Conservation (phyloP, 2,888 invertebrate species). For the Noctuana brunneofusca region DNA sequence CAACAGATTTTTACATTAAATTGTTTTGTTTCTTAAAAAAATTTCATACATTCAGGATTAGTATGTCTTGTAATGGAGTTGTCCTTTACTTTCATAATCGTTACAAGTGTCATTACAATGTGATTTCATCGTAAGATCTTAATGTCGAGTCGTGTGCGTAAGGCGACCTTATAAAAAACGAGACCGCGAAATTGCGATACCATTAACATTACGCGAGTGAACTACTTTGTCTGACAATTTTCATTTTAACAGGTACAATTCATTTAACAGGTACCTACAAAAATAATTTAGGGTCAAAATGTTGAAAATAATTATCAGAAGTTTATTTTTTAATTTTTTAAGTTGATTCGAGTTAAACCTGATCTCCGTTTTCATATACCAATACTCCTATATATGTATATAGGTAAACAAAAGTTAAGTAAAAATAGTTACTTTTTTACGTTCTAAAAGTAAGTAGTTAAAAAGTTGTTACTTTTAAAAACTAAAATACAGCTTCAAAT, state of each 20-base stretch:
- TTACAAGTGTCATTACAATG: conserved; percentile 9
- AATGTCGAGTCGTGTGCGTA: conserved; percentile 3
- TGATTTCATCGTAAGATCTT: conserved; percentile 15
- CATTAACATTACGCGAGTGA: background rate
- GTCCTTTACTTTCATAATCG: conserved; percentile 19
- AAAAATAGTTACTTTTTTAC: no score
- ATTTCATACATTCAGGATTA: background rate
- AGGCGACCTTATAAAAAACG: conserved; percentile 18
- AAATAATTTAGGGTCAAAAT: background rate
- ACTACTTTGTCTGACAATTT: background rate
- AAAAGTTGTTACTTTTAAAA: no score
- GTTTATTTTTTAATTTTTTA: no score
- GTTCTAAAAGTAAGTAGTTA: no score
- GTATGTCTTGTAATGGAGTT: conserved; percentile 4
- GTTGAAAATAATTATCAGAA: no score
- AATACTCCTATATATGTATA: no score
- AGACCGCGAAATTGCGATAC: background rate
- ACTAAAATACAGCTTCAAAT: no score
- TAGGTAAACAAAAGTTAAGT: no score
- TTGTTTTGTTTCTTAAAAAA: background rate
- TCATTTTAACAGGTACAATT: background rate
- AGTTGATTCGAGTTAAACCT: no score
- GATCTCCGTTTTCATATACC: no score
- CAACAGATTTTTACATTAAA: no score
- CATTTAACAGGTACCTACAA: no score